Base-by-base conservation (phyloP, 2,797 vertebrate species). In the Rachycentron canadum region DNA sequence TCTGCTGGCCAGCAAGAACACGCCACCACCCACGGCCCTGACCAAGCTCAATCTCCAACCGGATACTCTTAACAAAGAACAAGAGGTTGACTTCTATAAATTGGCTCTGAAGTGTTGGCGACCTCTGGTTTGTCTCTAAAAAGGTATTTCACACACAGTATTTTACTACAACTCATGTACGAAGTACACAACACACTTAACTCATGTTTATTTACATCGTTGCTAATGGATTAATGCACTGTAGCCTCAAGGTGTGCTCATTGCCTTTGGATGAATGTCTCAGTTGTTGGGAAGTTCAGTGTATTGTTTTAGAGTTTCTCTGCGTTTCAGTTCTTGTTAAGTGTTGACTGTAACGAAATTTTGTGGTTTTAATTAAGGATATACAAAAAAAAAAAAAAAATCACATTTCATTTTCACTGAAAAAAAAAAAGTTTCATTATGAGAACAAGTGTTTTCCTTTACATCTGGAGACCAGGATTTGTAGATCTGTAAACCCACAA, bases 1-100 rank as follows among this genome's bases (percentile, higher is more conserved):
- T 63, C 52, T 72, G 47, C 75, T 1, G 64, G 90, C 91, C 91
- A 94, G 90, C 43, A 90, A 73, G 86, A 94, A 90, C 92, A 89
- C 69, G 30, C 17, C 84, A 28, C 81, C 92, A 86, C 88, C 88
- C 78, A 78, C 75, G 60, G 47, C 23, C 84, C 65, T 34, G 55
- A 82, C 65, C n/a, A 21, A 75, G 82, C 74, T 41, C 25, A 76
- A 77, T 76, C 64, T 71, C 58, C 21, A 73, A 69, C 57, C 64
- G 62, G 41, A 55, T 41, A 47, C 74, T 52, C n/a, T 49, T 25
- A 38, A 26, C 7, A 21, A 57, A 72, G 52, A 47, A 59, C 40
- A 72, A 70, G 30, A 59, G 61, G 36, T 34, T 17, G 11, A 40
- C 62, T 59, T 23, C 28, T n/a, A n/a, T 63, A 41, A 76, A 79